Conservation (phyloP, 2,888 invertebrate genomes). For the Theretra japonica region DNA sequence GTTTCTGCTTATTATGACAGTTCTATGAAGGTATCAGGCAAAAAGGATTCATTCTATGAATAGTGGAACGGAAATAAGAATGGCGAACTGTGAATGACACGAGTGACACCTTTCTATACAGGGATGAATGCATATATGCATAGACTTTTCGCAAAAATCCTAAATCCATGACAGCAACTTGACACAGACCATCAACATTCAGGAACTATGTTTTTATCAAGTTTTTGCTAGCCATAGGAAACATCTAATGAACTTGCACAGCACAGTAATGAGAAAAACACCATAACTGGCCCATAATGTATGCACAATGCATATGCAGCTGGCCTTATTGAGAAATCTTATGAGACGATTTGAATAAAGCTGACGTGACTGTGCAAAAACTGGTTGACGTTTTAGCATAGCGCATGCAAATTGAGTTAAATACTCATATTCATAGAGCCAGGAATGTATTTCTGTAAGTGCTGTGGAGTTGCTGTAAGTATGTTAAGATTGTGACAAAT, state of each 20-base stretch:
- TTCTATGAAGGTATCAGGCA: too few relatives aligned
- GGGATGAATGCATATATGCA: too few relatives aligned
- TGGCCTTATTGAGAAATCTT: constrained; percentile 24
- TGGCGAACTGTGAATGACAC: too few relatives aligned
- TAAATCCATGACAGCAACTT: too few relatives aligned
- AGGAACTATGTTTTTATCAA: neutral
- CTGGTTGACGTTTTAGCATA: constrained; percentile 15
- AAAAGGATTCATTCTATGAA: too few relatives aligned
- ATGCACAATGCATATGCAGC: constrained; percentile 10
- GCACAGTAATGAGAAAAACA: constrained; percentile 13
- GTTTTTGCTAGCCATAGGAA: constrained; percentile 6
- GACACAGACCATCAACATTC: neutral
- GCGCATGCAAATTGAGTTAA: constrained; percentile 16
- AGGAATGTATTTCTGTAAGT: neutral
- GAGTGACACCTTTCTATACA: too few relatives aligned
- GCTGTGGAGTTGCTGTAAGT: neutral
- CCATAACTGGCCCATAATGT: constrained; percentile 24
- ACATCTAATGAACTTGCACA: constrained; percentile 17
- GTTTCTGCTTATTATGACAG: too few relatives aligned
- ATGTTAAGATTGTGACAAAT: neutral
- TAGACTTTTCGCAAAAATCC: too few relatives aligned
- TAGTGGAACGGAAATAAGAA: too few relatives aligned
- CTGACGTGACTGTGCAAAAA: constrained; percentile 14
- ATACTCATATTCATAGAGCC: neutral
- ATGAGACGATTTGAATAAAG: constrained; percentile 20